Evolutionary conservation across 2,113 vertebrate species (phyloP).

Genomic region (Sinocyclocheilus anophthalmus): DNA sequence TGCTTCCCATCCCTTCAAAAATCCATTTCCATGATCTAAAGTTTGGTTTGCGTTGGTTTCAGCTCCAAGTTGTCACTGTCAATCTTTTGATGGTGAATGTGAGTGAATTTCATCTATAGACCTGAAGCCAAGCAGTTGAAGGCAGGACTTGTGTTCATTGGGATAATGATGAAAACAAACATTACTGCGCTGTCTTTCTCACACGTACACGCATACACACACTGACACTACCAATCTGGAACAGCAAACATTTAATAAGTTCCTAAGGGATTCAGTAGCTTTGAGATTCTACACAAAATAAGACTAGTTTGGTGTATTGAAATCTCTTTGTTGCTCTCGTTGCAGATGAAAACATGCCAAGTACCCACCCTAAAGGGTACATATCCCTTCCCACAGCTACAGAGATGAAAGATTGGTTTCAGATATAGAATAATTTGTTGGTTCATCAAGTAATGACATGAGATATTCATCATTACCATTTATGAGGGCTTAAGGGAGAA

Average conservation of each 20-base stretch:
- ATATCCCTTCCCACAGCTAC: background rate
- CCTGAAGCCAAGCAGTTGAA: background rate
- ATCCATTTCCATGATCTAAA: background rate
- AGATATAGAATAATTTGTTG: conserved; percentile 4
- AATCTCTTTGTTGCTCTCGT: conserved; percentile 44
- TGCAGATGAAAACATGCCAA: conserved; percentile 31
- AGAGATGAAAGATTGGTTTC: background rate
- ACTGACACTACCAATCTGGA: conserved; percentile 20
- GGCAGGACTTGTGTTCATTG: conserved; percentile 14
- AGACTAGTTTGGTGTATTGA: conserved; percentile 22
- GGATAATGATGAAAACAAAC: conserved; percentile 26
- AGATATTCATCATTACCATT: background rate
- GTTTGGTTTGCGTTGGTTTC: background rate
- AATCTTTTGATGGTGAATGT: background rate
- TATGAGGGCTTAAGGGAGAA: background rate
- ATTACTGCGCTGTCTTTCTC: conserved; percentile 1
- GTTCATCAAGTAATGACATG: background rate
- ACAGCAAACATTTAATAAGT: conserved; percentile 45
- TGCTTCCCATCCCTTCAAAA: background rate
- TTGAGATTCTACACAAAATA: conserved; percentile 10
- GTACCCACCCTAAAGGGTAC: background rate
- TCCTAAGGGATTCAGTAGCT: conserved; percentile 37
- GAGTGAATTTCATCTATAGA: background rate
- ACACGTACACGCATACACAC: conserved; percentile 8
- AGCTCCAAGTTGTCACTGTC: background rate